Evolutionary conservation across 2,113 vertebrate species (phyloP).

Genomic region (Platysteira castanea): DNA sequence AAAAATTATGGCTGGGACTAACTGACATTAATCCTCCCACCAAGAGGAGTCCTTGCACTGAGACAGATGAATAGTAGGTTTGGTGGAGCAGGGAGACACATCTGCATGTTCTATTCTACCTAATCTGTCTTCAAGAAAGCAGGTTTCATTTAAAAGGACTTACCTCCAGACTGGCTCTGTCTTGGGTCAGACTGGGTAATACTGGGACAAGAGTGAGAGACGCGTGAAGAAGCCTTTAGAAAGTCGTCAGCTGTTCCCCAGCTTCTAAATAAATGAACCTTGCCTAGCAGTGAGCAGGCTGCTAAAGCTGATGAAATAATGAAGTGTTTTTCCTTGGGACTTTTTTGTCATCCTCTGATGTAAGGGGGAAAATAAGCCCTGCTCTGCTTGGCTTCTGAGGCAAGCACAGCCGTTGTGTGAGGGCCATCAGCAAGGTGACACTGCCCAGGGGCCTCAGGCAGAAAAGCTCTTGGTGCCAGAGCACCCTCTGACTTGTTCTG

Average conservation of each 20-base stretch:
- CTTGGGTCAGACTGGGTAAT: neutral
- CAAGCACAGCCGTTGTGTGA: fast-evolving
- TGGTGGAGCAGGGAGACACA: neutral
- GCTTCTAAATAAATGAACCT: neutral
- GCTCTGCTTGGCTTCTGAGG: neutral
- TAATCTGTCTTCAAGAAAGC: neutral
- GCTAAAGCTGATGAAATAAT: neutral
- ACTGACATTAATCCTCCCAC: neutral
- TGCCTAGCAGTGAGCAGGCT: neutral
- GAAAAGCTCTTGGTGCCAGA: neutral
- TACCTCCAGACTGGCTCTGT: neutral
- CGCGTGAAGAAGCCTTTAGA: neutral
- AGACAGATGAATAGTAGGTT: neutral
- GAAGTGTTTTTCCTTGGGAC: neutral
- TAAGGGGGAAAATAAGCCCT: neutral
- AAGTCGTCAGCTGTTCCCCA: neutral
- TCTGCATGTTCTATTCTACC: neutral
- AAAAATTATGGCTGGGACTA: neutral
- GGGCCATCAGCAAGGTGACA: neutral
- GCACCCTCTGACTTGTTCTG: neutral
- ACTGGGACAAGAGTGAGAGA: neutral
- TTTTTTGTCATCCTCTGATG: neutral
- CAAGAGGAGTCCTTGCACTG: neutral
- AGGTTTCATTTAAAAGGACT: neutral
- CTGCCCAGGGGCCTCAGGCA: neutral